Percentiles rank a stretch among this genome's conserved stretches.
Evolutionary conservation across 2,888 invertebrate genomes (phyloP).

Genomic region (Adineta ricciae): DNA sequence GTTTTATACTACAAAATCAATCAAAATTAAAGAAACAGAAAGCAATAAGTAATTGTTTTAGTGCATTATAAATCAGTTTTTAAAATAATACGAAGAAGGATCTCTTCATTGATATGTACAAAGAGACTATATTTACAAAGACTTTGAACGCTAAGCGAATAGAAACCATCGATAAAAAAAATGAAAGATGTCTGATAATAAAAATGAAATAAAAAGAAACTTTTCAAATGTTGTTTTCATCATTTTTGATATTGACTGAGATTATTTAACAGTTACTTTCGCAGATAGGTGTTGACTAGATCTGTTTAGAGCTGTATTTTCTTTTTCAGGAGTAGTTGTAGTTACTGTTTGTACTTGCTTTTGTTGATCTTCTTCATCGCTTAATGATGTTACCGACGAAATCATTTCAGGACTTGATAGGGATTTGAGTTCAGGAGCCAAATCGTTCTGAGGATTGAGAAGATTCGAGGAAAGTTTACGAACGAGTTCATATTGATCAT

Average conservation of each 20-base stretch:
- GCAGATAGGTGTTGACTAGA: background rate
- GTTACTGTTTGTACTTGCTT: background rate
- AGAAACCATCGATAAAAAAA: background rate
- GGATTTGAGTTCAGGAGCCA: background rate
- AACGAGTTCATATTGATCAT: background rate
- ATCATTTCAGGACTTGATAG: background rate
- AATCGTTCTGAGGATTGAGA: background rate
- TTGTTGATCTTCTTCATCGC: background rate
- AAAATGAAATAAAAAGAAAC: background rate
- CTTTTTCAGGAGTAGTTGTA: background rate
- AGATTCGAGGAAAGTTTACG: background rate
- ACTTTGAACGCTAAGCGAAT: background rate
- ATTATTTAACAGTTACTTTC: background rate
- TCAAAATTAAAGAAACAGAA: too few relatives aligned
- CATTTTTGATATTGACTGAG: background rate
- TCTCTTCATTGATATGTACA: too few relatives aligned
- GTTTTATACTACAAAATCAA: background rate
- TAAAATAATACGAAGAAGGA: too few relatives aligned
- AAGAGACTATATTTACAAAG: too few relatives aligned
- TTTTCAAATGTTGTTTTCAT: background rate
- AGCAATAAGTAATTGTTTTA: too few relatives aligned
- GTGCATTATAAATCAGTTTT: too few relatives aligned
- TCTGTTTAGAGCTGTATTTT: background rate
- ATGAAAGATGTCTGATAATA: background rate
- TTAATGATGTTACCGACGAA: background rate